These are phyloP conservation scores for Nothobranchius kuhntae DNA, from an alignment of 2,113 vertebrate species.

Conservation along the genomic window DNA sequence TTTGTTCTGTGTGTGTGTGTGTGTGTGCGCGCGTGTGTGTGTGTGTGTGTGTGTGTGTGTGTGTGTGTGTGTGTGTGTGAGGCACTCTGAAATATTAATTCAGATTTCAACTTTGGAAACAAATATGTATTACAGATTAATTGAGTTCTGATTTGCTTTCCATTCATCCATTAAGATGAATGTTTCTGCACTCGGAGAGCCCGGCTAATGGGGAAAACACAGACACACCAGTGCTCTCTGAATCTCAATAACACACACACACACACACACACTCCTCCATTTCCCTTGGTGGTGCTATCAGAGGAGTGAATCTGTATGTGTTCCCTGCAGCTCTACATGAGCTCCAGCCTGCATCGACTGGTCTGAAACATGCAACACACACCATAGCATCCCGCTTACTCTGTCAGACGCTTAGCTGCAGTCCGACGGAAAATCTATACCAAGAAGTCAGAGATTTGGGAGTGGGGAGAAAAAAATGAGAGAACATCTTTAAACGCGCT, in stretches of 20 bases:
- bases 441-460: conserved; percentile 11
- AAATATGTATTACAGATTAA: conserved; percentile 11
- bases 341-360: conserved; percentile 29
- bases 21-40: no score
- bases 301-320: conserved; percentile 40
- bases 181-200: conserved; percentile 9
- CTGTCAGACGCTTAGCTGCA: conserved; percentile 28
- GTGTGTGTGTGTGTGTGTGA: background rate
- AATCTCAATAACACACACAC: no score
- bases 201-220: conserved; percentile 5
- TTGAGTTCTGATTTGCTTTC: conserved; percentile 23
- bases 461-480: background rate
- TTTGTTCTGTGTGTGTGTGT: no score
- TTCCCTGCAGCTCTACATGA: conserved; percentile 54
- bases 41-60: no score
- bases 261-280: conserved; percentile 1
- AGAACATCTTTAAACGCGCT: conserved; percentile 27
- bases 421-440: conserved; percentile 61
- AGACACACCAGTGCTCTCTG: background rate
- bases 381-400: conserved; percentile 31
- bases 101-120: conserved; percentile 23
- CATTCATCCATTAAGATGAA: conserved; percentile 20
- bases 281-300: conserved; percentile 39
- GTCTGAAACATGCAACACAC: conserved; percentile 43
- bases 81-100: conserved; percentile 4